phyloP scores from a whole-genome alignment of 2,888 invertebrate genomes.

The Eilema sororculum region DNA sequence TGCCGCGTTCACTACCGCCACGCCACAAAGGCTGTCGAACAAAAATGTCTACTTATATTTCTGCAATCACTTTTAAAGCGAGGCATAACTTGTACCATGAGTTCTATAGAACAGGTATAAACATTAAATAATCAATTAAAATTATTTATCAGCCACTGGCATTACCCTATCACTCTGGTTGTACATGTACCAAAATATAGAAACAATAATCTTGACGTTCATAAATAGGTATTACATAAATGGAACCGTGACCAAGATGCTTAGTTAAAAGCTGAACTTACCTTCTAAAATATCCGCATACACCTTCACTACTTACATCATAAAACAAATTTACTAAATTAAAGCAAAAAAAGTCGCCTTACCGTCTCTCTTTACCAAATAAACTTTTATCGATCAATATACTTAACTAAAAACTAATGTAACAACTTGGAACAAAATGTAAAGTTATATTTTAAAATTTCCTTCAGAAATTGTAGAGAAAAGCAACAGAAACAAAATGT shows the following conservation, averaged over 20 bases:
- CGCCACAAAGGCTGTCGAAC: too few species aligned
- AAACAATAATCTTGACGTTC: background rate
- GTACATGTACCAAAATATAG: background rate
- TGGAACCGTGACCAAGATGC: too few species aligned
- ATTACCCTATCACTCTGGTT: background rate
- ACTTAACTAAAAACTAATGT: background rate
- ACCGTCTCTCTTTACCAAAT: background rate
- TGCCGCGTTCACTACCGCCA: too few species aligned
- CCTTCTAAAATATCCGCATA: background rate
- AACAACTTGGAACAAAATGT: conserved; percentile 24
- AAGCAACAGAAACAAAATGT: conserved; percentile 61
- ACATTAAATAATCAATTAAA: too few species aligned
- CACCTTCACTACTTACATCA: background rate
- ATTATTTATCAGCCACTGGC: too few species aligned
- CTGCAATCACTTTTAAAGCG: background rate
- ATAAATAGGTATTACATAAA: too few species aligned
- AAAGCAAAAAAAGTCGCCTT: background rate
- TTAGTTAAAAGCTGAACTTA: too few species aligned
- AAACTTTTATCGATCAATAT: background rate
- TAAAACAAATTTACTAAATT: background rate
- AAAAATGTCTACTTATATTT: background rate
- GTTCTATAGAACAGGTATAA: too few species aligned
- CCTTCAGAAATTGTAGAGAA: conserved; percentile 48
- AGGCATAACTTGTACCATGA: background rate
- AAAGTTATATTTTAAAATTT: conserved; percentile 46